A percentile compares a stretch with the other conserved stretches of the same genome.
These are phyloP conservation scores for Coenonympha glycerion DNA, from an alignment of 2,888 invertebrate genomes.

Conservation along the genomic window DNA sequence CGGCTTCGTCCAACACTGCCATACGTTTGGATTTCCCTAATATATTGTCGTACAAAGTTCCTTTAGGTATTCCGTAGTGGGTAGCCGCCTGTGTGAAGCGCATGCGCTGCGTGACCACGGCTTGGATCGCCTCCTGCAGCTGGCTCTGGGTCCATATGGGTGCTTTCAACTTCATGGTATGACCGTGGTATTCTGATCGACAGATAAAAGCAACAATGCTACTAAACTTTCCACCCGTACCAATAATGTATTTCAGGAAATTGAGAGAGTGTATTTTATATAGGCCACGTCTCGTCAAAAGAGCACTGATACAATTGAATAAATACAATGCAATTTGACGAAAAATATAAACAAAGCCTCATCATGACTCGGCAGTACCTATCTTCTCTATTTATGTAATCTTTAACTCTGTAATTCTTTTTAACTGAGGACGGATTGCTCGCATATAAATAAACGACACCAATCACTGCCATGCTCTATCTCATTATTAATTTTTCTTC, in stretches of 20 bases:
- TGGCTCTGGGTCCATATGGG: slow-evolving; percentile 85
- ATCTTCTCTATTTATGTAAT: no score
- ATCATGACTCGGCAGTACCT: no score
- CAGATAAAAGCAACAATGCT: slow-evolving; percentile 46
- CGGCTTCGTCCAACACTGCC: slow-evolving; percentile 83
- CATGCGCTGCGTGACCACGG: slow-evolving; percentile 84
- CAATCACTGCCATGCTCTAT: no score
- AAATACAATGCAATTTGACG: no score
- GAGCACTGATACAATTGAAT: no score
- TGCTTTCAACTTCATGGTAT: slow-evolving; percentile 82
- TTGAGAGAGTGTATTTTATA: background rate
- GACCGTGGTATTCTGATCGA: slow-evolving; percentile 73
- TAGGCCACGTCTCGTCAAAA: no score
- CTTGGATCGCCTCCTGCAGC: slow-evolving; percentile 84
- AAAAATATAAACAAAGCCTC: no score
- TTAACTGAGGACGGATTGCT: no score
- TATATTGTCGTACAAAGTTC: slow-evolving; percentile 86
- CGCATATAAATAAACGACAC: no score
- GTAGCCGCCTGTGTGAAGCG: slow-evolving; percentile 85
- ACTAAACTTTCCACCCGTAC: slow-evolving; percentile 28
- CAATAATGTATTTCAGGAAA: slow-evolving; percentile 28
- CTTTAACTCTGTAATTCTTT: no score
- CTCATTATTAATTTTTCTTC: no score
- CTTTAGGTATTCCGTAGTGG: slow-evolving; percentile 83
- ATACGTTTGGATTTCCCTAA: slow-evolving; percentile 85